Evolutionary conservation across 2,888 invertebrate species (phyloP).

Genomic region (Bellardia bayeri): DNA sequence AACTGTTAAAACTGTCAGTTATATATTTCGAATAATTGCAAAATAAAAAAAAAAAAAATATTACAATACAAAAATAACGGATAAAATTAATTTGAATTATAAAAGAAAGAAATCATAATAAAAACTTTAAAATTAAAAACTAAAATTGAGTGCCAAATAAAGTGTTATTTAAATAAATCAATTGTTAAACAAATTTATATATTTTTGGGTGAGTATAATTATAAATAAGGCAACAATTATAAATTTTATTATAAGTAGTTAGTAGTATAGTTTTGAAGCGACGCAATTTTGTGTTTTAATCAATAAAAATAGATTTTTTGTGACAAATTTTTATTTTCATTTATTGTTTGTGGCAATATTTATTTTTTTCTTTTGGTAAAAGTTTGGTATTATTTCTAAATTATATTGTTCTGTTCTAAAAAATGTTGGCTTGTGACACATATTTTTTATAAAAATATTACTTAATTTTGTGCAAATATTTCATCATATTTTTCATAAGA

Average conservation of each 20-base stretch:
- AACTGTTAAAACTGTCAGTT: conserved; percentile 60
- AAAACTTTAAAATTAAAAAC: not conserved
- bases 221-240: not conserved
- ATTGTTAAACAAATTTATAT: not conserved
- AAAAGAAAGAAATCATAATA: not conserved
- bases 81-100: not conserved
- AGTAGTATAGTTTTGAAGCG: not conserved
- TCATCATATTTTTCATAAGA: not conserved
- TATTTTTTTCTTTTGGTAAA: too few relatives aligned
- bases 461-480: not conserved
- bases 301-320: too few relatives aligned
- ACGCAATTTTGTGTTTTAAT: not conserved
- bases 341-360: too few relatives aligned
- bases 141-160: not conserved
- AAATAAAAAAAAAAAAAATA: not conserved
- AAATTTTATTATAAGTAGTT: too few relatives aligned
- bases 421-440: not conserved
- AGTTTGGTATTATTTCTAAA: too few relatives aligned
- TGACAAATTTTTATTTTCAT: too few relatives aligned
- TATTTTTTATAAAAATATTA: not conserved
- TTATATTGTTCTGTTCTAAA: too few relatives aligned
- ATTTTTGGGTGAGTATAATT: not conserved
- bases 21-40: not conserved
- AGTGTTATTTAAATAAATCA: not conserved
- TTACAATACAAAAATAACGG: not conserved